phyloP scores from a whole-genome alignment of 2,113 vertebrate species.

The Hemiscyllium ocellatum region DNA sequence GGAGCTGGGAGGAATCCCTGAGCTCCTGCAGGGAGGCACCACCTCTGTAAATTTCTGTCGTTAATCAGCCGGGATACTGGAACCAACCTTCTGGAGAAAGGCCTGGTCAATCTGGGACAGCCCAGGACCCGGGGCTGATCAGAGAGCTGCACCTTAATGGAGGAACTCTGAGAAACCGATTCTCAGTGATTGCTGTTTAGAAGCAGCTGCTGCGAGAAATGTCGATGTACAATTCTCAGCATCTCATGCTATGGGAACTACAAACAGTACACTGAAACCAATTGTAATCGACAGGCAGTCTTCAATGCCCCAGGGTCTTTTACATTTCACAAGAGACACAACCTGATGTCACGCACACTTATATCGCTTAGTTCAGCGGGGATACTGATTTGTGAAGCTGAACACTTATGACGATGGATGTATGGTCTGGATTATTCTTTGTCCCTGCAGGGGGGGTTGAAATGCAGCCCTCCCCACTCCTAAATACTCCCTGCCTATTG shows the following conservation, averaged over 20 bases:
- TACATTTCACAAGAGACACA: not conserved
- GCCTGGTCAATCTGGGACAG: too few relatives aligned
- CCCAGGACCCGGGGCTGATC: not conserved
- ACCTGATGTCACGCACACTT: not conserved
- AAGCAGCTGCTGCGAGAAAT: too few relatives aligned
- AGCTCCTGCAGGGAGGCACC: too few relatives aligned
- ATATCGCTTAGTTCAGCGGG: not conserved
- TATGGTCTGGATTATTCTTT: not conserved
- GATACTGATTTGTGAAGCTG: too few relatives aligned
- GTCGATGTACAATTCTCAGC: too few relatives aligned
- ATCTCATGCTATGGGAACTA: too few relatives aligned
- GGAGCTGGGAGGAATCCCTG: too few relatives aligned
- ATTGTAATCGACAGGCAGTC: not conserved
- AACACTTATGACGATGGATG: not conserved
- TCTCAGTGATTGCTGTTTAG: not conserved
- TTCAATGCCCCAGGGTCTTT: not conserved
- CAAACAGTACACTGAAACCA: too few relatives aligned
- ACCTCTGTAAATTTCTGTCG: too few relatives aligned
- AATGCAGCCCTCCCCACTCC: not conserved
- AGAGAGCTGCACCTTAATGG: not conserved
- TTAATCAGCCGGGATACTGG: too few relatives aligned
- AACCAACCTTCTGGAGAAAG: too few relatives aligned
- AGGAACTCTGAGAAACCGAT: not conserved
- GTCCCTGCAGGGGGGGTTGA: not conserved
- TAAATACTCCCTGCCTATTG: too few relatives aligned